These are phyloP conservation scores for Chondrilla cf. caribensis DNA, from an alignment of 37 sponge, comb jelly and placozoan genomes.

Conservation along the genomic window DNA sequence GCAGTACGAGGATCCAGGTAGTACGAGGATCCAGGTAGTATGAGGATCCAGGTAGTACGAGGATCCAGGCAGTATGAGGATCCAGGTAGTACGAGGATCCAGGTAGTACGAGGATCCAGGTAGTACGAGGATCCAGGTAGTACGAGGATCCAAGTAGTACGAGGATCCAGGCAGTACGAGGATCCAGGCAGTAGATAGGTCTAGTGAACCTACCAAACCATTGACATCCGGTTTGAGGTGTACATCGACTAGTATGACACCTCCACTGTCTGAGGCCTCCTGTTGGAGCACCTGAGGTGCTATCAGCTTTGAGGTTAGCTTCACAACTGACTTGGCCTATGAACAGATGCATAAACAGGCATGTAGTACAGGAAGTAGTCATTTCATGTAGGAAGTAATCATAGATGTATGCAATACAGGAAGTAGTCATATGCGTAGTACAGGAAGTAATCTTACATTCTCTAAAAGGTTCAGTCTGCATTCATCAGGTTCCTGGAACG, in stretches of 20 bases:
- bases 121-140: not conserved
- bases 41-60: not conserved
- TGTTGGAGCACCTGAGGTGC: not conserved
- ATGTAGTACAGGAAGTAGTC: not conserved
- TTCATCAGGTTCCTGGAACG: constrained; percentile 1
- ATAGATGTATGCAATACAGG: not conserved
- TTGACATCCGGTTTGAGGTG: constrained; percentile 1
- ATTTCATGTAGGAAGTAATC: not conserved
- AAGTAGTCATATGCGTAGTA: not conserved
- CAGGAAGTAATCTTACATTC: not conserved
- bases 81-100: not conserved
- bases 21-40: not conserved
- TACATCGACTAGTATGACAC: not conserved
- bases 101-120: not conserved
- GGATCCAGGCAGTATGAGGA: not conserved
- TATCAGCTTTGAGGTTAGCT: not conserved
- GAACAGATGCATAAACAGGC: not conserved
- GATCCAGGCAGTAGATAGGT: too few species aligned
- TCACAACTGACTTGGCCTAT: not conserved
- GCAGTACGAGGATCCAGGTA: not conserved
- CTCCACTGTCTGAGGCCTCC: not conserved
- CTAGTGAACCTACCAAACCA: not conserved
- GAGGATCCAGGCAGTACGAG: not conserved
- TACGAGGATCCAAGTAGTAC: not conserved
- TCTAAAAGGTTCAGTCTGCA: not conserved